These are phyloP conservation scores for Physeter macrocephalus DNA, from an alignment of 2,113 vertebrate genomes.

Conservation along the genomic window DNA sequence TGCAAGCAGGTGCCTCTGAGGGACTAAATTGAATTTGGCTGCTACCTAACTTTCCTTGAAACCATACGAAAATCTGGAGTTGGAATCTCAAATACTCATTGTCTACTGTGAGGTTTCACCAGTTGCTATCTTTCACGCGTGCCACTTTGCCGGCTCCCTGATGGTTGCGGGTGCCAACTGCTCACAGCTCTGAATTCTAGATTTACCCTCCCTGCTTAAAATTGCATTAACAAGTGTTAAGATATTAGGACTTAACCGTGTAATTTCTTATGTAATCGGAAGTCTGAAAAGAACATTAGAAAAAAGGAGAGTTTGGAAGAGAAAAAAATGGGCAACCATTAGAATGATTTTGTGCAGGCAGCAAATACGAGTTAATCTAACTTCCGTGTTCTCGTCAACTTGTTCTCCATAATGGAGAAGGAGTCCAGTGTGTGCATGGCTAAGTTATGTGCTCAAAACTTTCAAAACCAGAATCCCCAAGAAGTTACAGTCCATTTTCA, in stretches of 20 bases:
- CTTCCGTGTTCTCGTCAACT: background rate
- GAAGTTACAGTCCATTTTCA: slow-evolving; percentile 70
- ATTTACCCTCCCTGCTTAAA: background rate
- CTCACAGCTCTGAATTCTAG: background rate
- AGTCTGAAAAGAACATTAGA: background rate
- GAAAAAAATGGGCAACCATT: background rate
- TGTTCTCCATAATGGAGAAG: background rate
- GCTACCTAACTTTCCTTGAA: background rate
- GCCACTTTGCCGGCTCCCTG: accelerated
- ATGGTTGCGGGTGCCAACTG: too few relatives aligned
- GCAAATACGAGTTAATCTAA: background rate
- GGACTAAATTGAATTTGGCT: background rate
- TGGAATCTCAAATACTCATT: background rate
- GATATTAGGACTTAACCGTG: background rate
- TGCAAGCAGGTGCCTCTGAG: background rate
- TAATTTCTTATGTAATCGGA: background rate
- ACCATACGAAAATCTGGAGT: background rate
- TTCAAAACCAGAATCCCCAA: slow-evolving; percentile 39
- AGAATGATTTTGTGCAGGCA: background rate
- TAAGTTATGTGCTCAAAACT: slow-evolving; percentile 45
- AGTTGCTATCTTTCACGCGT: background rate
- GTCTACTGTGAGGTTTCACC: background rate
- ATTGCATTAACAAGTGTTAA: background rate
- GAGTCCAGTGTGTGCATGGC: background rate
- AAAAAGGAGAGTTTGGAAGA: background rate